Evolutionary conservation across 2,797 vertebrate species (phyloP), one percentile per base, ranked within the genome.

Genomic region (Mormyrops attenuatus): DNA sequence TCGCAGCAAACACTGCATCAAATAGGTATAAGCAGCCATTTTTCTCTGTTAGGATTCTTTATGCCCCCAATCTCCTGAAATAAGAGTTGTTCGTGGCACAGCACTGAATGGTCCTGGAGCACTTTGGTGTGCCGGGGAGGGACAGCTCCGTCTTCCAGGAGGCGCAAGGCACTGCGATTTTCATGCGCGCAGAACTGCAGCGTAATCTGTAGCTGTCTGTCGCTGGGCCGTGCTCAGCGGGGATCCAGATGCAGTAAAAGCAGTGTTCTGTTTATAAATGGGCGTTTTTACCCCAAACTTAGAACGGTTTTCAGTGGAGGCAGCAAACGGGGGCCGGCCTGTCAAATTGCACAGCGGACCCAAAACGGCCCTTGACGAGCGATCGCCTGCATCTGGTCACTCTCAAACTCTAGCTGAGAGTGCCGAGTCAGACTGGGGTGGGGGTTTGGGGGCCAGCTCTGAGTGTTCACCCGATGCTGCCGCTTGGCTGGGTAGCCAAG

Each of bases 401-500:
- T 34, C 66, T 69, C 66, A 34, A 15, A 80, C 73, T 8, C 5
- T 7, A 17, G 15, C 73, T 20, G 30, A 41, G 34, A 38, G 13
- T 34, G 30, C 5, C 26, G 4, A 73, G 66, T 30, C 7, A 22
- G 8, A 66, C 2, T 84, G 80, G 44, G 5, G 20, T 2, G n/a
- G 47, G 47, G 84, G 11, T 13, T 7, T 52, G 30, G 17, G 30
- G 30, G 47, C 6, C 1, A 6, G 8, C 20, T 85, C 44, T 50
- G 44, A 30, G 41, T 50, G 82, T 30, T 22, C 82, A 85, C 44
- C 82, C 82, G 17, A 20, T 85, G 55, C 53, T 91, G 85, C 90
- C 89, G 90, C 90, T 85, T 82, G 69, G 89, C 55, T 85, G 82
- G 88, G 26, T 88, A 89, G 5, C 52, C 53, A 15, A 44, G 52